These are phyloP conservation scores for Tachysurus vachellii DNA, from an alignment of 2,113 vertebrate genomes.

Conservation along the genomic window DNA sequence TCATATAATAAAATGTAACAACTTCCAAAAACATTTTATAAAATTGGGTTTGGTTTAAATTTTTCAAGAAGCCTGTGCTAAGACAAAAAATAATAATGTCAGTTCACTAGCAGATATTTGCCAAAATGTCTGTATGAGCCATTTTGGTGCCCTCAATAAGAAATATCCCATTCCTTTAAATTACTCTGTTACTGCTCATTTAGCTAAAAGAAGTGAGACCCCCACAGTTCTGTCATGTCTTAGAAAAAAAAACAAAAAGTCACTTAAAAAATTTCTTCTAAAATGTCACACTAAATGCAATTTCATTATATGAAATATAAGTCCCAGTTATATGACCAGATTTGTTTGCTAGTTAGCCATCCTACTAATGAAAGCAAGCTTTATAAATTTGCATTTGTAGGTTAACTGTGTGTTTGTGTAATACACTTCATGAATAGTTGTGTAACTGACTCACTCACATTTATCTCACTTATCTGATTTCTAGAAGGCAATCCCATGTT, in stretches of 20 bases:
- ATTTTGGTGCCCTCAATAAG: constrained; percentile 1
- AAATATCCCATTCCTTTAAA: neutral
- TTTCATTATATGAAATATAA: neutral
- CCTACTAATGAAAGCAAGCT: neutral
- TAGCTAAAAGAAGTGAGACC: neutral
- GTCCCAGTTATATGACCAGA: neutral
- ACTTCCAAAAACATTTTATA: neutral
- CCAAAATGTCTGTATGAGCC: constrained; percentile 8
- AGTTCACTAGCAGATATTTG: neutral
- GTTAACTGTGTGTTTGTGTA: neutral
- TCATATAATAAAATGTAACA: neutral
- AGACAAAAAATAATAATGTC: neutral
- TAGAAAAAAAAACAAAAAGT: neutral
- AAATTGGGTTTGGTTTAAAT: neutral
- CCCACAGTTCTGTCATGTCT: neutral
- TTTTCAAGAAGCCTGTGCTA: neutral
- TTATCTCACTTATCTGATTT: neutral
- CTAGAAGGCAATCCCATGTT: neutral
- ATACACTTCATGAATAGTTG: neutral
- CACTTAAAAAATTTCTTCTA: neutral
- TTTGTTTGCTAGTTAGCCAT: neutral
- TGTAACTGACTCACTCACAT: neutral
- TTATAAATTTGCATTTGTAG: neutral
- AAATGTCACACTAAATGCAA: neutral
- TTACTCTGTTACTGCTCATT: neutral